Evolutionary conservation across 2,113 vertebrate species (phyloP).

Genomic region (Pagrus major): DNA sequence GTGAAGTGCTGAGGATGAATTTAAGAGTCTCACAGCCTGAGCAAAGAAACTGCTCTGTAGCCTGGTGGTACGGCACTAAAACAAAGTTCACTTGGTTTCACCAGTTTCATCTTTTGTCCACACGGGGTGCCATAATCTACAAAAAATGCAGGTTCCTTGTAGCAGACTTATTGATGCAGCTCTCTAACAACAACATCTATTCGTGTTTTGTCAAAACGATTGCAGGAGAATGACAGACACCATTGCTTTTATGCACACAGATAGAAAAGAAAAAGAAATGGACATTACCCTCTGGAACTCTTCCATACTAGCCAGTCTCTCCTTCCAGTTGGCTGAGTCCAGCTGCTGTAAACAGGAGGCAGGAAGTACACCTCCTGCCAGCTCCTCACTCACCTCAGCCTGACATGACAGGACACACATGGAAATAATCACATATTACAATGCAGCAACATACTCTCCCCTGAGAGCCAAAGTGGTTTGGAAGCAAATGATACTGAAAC

Average conservation of each 20-base stretch:
- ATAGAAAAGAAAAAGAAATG: background rate
- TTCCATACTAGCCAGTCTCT: conserved; percentile 97
- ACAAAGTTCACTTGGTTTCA: no score
- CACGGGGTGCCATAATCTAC: no score
- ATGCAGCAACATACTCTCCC: no score
- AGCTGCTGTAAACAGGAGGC: conserved; percentile 92
- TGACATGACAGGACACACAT: conserved; percentile 56
- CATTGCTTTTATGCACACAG: background rate
- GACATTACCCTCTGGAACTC: conserved; percentile 94
- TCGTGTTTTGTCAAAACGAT: background rate
- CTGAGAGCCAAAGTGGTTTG: background rate
- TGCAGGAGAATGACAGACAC: background rate
- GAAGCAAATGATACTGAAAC: background rate
- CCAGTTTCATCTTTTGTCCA: no score
- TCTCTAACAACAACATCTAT: background rate
- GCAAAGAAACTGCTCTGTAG: no score
- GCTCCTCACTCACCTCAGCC: conserved; percentile 94
- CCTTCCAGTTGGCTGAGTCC: conserved; percentile 97
- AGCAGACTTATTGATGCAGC: background rate
- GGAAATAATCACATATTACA: background rate
- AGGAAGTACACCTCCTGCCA: conserved; percentile 92
- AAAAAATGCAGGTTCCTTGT: no score
- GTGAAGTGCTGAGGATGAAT: no score
- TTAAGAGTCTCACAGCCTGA: no score
- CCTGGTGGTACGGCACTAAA: no score